Evolutionary conservation across 2,113 vertebrate genomes (phyloP), one percentile per base, ranked within the genome.

Genomic region (Columba livia): DNA sequence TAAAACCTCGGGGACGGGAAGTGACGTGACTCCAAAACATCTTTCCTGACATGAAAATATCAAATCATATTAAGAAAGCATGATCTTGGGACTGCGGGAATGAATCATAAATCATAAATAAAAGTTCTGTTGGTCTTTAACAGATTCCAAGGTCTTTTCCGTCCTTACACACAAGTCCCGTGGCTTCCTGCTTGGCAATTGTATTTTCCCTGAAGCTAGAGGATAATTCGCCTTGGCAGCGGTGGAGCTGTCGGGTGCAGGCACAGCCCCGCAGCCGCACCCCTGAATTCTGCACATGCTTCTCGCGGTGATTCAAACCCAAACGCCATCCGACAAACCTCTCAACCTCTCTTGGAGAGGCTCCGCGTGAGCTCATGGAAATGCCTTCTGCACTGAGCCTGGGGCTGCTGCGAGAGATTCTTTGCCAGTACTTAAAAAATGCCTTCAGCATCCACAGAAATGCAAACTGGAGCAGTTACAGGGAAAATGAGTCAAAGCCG

Each of bases 261-360:
- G 77, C 79, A 16, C 11, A 11, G 7, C 66, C 54, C 77, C 4
- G 48, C 16, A 65, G 78, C 24, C 93, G 44, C 95, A 28, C 85
- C 88, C 83, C 74, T 25, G 66, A 82, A 91, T 97, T 97, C 95
- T 96, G 88, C 72, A 57, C 67, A 74, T 96, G 94, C 67, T 90
- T 96, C 60, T 58, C 79, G 10, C 25, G 0, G 36, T 96, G 96
- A 96, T 93, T 96, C 95, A 97, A 91, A 15, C 60, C n/a, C 67
- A 15, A 66, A 53, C 1, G 2, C 15, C 32, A 3, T 15, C 0
- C 42, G 47, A 10, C 16, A 23, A 50, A 85, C 25, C 58, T 56
- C 79, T 6, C 48, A 91, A 62, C 54, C 40, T 77, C 95, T 34
- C 66, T 24, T 0, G 1, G 7, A 2, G 79, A 88, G 58, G 26